phyloP scores from a whole-genome alignment of 2,888 invertebrate genomes.

The Lepidochrysops patricia region DNA sequence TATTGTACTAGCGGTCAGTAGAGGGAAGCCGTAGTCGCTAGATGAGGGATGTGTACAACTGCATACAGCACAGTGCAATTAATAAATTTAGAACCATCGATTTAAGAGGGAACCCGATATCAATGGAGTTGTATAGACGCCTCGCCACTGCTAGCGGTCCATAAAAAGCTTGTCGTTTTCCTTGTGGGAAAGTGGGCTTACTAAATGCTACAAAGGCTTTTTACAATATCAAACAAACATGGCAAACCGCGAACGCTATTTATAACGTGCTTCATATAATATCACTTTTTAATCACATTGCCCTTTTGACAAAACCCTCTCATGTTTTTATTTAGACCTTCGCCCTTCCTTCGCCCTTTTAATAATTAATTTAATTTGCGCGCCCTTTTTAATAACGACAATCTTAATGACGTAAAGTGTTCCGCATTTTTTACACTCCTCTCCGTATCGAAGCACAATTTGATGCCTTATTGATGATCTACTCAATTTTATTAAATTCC shows the following conservation, averaged over 20 bases:
- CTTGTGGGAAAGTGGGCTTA: no score
- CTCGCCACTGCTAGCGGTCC: no score
- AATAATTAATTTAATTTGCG: constrained; percentile 6
- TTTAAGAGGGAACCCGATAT: no score
- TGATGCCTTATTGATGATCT: background rate
- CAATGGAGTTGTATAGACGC: no score
- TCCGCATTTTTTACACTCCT: background rate
- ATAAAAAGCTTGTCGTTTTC: no score
- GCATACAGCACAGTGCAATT: no score
- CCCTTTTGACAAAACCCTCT: background rate
- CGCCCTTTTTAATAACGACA: constrained; percentile 4
- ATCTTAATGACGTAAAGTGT: constrained; percentile 5
- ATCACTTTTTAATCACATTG: background rate
- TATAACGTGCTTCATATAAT: background rate
- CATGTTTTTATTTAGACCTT: background rate
- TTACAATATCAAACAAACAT: background rate
- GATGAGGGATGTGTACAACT: no score
- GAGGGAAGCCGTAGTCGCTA: no score
- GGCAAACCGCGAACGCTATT: background rate
- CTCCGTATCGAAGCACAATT: background rate
- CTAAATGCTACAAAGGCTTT: background rate
- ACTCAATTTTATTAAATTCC: background rate
- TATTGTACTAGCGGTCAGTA: no score
- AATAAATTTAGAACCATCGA: no score
- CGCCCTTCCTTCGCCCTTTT: background rate